Conservation (phyloP, 2,113 vertebrate genomes). For the Anhinga rufa region DNA sequence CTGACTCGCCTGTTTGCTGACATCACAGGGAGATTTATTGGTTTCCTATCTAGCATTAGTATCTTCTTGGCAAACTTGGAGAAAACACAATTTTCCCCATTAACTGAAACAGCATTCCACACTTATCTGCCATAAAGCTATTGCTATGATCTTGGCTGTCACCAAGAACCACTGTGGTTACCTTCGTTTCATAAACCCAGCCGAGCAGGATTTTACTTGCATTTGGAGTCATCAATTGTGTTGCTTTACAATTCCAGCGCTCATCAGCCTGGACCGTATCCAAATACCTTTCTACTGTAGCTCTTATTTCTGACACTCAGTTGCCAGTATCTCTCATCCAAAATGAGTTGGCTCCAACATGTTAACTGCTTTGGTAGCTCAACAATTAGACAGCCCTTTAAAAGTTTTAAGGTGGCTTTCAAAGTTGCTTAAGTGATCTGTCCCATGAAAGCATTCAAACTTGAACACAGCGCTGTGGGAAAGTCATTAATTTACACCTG, state of each 20-base stretch:
- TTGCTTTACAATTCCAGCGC: not conserved
- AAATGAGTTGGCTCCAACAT: not conserved
- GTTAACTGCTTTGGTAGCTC: not conserved
- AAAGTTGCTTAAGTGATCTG: not conserved
- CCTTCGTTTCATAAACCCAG: not conserved
- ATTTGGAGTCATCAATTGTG: not conserved
- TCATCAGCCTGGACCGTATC: not conserved
- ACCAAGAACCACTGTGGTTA: not conserved
- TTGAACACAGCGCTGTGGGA: not conserved
- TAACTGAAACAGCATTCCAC: not conserved
- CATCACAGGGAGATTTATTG: not conserved
- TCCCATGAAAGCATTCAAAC: not conserved
- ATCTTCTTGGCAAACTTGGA: not conserved
- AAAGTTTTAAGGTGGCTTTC: not conserved
- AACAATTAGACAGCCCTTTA: not conserved
- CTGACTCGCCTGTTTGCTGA: not conserved
- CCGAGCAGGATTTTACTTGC: not conserved
- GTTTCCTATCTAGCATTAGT: not conserved
- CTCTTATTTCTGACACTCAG: not conserved
- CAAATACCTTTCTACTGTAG: not conserved
- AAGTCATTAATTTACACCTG: not conserved
- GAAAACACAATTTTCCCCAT: not conserved
- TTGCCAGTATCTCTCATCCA: not conserved
- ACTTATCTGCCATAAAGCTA: not conserved
- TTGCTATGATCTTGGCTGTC: not conserved